Base-by-base conservation (phyloP, 2,888 invertebrate species). In the Microdon myrmicae region DNA sequence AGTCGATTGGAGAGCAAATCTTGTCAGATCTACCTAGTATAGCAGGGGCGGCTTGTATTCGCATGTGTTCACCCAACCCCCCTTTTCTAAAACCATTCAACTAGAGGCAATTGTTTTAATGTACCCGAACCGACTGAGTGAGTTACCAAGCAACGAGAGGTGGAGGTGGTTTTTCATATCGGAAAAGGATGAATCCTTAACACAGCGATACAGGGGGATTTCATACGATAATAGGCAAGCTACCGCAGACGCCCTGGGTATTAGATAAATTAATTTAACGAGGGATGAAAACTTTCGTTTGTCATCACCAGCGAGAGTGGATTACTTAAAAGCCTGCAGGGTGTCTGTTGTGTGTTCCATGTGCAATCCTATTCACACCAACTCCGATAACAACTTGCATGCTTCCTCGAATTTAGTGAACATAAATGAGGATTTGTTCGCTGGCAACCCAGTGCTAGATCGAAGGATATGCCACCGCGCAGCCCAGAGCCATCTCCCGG, bases 21-120 rank as follows among this genome's bases (percentile, higher is more conserved):
- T n/a, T n/a, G n/a, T n/a, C n/a, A n/a, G n/a, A n/a, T 25, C 22
- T 44, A 43, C 43, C 47, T 43, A 13, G 23, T 35, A 16, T 39
- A 39, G 31, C 17, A 45, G 13, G 8, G 13, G 12, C 14, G 25
- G 20, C 9, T 20, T 23, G 16, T 45, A 38, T 26, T 38, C 29
- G 32, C 22, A 49, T 39, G 39, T 38, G 26, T 23, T 48, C 38
- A 41, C 49, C 51, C 51, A 49, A 39, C 49, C 44, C 56, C 49
- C 49, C n/a, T 71, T 69, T 70, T 73, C 77, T 77, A 75, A 77
- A 76, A 74, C 72, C 74, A 73, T 75, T 74, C 71, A 73, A 75
- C 75, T 75, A 73, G 72, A 71, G 70, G 41, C 75, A 75, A 76
- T 74, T 73, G 71, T 71, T 74, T 72, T 72, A 75, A 75, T 75